Evolutionary conservation across 2,797 vertebrate species (phyloP).

Genomic region (Thalassophryne amazonica): DNA sequence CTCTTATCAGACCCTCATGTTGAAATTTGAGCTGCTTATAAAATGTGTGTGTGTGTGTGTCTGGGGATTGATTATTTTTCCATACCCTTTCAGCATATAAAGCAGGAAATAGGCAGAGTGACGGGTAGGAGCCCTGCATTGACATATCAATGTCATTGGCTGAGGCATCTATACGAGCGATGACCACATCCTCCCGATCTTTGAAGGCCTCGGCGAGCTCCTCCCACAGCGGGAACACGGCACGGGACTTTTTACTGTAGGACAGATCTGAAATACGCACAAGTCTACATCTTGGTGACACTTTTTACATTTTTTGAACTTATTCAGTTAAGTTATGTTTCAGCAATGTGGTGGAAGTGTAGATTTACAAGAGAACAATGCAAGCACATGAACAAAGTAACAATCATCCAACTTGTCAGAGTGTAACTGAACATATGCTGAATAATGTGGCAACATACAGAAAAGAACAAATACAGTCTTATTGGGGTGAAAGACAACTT

Average conservation of each 20-base stretch:
- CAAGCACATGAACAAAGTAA: not conserved
- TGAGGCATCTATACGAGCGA: slow-evolving; percentile 86
- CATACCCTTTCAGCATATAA: slow-evolving; percentile 75
- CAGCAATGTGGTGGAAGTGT: not conserved
- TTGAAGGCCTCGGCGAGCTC: slow-evolving; percentile 80
- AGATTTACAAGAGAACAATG: not conserved
- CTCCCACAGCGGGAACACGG: slow-evolving; percentile 84
- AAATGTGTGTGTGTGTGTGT: too few relatives aligned
- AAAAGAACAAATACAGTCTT: slow-evolving; percentile 88
- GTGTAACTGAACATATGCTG: too few relatives aligned
- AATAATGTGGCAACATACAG: slow-evolving; percentile 78
- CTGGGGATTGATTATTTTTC: too few relatives aligned
- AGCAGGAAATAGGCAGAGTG: slow-evolving; percentile 86
- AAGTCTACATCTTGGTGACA: not conserved
- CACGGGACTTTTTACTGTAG: slow-evolving; percentile 79
- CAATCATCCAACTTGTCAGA: too few relatives aligned
- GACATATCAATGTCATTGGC: slow-evolving; percentile 84
- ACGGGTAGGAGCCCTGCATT: slow-evolving; percentile 67
- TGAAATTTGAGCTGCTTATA: too few relatives aligned
- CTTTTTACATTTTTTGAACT: too few relatives aligned
- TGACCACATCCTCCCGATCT: slow-evolving; percentile 69
- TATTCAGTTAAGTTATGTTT: too few relatives aligned
- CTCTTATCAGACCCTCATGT: too few relatives aligned
- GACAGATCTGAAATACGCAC: slow-evolving; percentile 78
- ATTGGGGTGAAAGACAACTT: slow-evolving; percentile 82